Evolutionary conservation across 2,888 invertebrate genomes (phyloP).

Genomic region (Callyntrura sp.): DNA sequence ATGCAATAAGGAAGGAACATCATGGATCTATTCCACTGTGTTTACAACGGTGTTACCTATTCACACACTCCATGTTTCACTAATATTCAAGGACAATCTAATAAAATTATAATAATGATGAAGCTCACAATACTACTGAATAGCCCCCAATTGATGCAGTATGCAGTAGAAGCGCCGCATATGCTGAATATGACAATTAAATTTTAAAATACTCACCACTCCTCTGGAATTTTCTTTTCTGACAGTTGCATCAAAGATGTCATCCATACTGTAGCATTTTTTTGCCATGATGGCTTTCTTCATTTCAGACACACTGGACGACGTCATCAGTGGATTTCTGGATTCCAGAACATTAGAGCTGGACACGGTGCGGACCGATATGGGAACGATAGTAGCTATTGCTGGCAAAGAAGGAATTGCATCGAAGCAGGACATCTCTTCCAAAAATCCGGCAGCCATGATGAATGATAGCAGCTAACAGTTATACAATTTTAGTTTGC

Average conservation of each 20-base stretch:
- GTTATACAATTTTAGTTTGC: too few species aligned
- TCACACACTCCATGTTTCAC: too few species aligned
- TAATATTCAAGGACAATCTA: too few species aligned
- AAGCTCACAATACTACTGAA: too few species aligned
- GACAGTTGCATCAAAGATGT: conserved; percentile 79
- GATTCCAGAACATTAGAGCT: conserved; percentile 77
- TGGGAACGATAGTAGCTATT: conserved; percentile 74
- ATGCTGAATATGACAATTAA: too few species aligned
- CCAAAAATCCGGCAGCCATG: conserved; percentile 57
- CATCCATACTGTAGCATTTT: conserved; percentile 81
- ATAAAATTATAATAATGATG: neutral
- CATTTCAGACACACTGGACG: neutral
- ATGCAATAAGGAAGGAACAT: neutral
- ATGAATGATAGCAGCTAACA: neutral
- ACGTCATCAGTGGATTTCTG: conserved; percentile 13
- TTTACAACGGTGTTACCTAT: too few species aligned
- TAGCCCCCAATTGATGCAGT: neutral
- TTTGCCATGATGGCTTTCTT: conserved; percentile 47
- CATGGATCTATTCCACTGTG: neutral
- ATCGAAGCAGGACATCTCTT: conserved; percentile 71
- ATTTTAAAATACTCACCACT: conserved; percentile 63
- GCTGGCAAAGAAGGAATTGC: conserved; percentile 67
- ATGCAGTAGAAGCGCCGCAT: neutral
- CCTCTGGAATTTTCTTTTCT: conserved; percentile 47
- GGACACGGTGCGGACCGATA: conserved; percentile 77